Conservation (phyloP, 2,113 vertebrate species). For the Seriola dumerili region DNA sequence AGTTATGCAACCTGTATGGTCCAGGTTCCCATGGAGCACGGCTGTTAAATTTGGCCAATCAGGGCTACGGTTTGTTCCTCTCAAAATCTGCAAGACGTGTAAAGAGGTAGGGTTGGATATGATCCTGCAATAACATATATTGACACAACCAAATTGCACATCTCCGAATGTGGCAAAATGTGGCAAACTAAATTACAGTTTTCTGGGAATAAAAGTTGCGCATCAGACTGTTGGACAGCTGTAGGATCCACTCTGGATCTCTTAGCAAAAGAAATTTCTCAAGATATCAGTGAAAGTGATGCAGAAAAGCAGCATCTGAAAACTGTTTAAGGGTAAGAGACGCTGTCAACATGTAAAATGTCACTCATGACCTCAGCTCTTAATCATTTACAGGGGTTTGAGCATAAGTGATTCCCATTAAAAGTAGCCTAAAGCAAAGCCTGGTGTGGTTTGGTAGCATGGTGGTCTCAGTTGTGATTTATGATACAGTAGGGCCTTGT, state of each 20-base stretch:
- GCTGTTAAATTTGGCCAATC: conserved; percentile 49
- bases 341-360: conserved; percentile 48
- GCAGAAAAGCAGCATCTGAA: conserved; percentile 2
- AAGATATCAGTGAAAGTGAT: conserved; percentile 23
- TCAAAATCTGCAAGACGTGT: conserved; percentile 29
- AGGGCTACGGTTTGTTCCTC: conserved; percentile 17
- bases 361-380: conserved; percentile 63
- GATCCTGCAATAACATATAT: conserved; percentile 39
- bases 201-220: conserved; percentile 35
- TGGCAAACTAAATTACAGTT: conserved; percentile 31
- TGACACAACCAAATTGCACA: conserved; percentile 56
- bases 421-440: conserved; percentile 54
- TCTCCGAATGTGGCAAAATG: conserved; percentile 41
- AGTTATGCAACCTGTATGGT: conserved; percentile 75
- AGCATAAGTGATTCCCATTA: conserved; percentile 57
- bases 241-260: conserved; percentile 12
- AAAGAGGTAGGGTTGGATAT: conserved; percentile 36
- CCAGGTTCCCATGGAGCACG: conserved; percentile 53
- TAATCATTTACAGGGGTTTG: conserved; percentile 62
- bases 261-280: conserved; percentile 8
- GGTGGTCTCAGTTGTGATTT: conserved; percentile 74
- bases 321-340: conserved; percentile 10
- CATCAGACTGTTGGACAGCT: conserved; percentile 26
- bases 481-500: conserved; percentile 58
- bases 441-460: conserved; percentile 63